Evolutionary conservation across 2,797 vertebrate species (phyloP).

Genomic region (Melanogrammus aeglefinus): DNA sequence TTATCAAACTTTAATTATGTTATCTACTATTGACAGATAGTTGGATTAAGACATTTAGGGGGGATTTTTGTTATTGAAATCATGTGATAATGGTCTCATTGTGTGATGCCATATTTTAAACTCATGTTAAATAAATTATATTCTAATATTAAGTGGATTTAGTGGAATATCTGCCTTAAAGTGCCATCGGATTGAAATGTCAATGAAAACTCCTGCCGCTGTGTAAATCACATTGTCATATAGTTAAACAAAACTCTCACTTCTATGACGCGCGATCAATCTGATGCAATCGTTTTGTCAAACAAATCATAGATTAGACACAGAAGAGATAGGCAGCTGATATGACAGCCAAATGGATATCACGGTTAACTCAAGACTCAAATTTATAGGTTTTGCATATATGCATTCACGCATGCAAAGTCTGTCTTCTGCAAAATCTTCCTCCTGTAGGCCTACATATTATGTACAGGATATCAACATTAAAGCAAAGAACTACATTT

Average conservation of each 20-base stretch:
- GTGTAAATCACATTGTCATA: no score
- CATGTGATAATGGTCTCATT: conserved; percentile 17
- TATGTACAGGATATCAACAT: no score
- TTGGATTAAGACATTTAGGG: not conserved
- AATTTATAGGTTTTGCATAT: no score
- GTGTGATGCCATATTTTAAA: conserved; percentile 42
- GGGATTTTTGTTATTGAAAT: not conserved
- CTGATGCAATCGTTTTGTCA: not conserved
- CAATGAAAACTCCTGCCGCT: not conserved
- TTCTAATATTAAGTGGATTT: conserved; percentile 12
- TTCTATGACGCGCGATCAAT: not conserved
- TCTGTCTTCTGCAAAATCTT: no score
- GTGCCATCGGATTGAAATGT: not conserved
- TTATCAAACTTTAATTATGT: not conserved
- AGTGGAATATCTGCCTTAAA: conserved; percentile 34
- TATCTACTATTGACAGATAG: not conserved
- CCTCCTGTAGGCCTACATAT: no score
- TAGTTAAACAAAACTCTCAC: no score
- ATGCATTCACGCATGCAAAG: no score
- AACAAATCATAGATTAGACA: not conserved
- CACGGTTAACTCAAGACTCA: no score
- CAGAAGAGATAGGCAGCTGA: no score
- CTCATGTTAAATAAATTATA: conserved; percentile 22
- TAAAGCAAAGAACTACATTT: conserved; percentile 28
- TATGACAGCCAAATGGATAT: no score